Evolutionary conservation across 2,888 invertebrate genomes (phyloP), one percentile per base, ranked within the genome.

Genomic region (Ichneumon xanthorius): DNA sequence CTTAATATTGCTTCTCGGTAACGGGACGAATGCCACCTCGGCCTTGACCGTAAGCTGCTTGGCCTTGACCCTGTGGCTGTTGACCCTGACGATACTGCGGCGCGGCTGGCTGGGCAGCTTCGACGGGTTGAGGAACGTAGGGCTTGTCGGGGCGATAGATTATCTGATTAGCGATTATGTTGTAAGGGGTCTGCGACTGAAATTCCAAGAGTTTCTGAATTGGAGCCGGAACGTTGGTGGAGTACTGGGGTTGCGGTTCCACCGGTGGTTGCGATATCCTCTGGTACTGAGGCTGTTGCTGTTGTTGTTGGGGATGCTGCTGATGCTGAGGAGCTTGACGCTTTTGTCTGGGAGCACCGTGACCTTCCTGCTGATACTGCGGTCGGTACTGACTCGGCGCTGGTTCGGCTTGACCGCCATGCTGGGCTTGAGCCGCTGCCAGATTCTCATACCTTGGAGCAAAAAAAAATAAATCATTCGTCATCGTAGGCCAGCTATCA

Each of bases 81-180:
- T 87, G 88, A 9, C 70, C 75, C 30, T 82, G 87, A 45, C 85
- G 88, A 81, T 85, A 82, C 68, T 86, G 86, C 2, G 87, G 72
- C 26, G 84, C 75, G 2, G 80, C 67, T 26, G 78, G 67, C 77
- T 84, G 86, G 2, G 86, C 70, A 9, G 84, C 80, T 70, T 91
- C 88, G 14, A 89, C 90, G 0, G 89, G 90, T 33, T 93, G 91
- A 11, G 93, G 94, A 9, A 93, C 89, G 80, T 93, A 94, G 0
- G 93, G 92, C 33, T 93, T 92, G 2, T 92, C 93, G 0, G 87
- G 89, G 2, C 88, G 89, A 73, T 90, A 91, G 5, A 63, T 83
- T 45, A 94, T 90, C 63, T 90, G 91, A 79, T 94, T 94, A 0
- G 94, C 93, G 30, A 93, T 90, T 11, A 92, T 92, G 71, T 92